Conservation (phyloP, 2,113 vertebrate genomes). For the Misgurnus mizolepis region DNA sequence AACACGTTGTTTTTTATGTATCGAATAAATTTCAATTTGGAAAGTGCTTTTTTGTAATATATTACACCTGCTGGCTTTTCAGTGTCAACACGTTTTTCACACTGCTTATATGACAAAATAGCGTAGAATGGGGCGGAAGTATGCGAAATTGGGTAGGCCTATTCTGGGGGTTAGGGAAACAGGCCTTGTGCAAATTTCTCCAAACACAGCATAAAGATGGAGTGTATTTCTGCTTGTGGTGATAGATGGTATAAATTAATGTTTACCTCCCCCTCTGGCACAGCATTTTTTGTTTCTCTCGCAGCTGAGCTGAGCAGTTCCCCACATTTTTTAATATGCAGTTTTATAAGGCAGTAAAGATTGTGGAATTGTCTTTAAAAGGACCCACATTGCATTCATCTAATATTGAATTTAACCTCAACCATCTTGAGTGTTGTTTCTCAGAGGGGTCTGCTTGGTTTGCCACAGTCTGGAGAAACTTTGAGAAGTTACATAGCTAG, state of each 20-base stretch:
- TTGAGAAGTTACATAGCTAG: constrained; percentile 3
- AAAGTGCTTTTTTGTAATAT: too few species aligned
- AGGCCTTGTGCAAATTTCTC: constrained; percentile 9
- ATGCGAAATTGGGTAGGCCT: too few species aligned
- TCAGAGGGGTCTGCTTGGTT: constrained; percentile 17
- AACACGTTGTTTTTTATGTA: too few species aligned
- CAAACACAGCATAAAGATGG: constrained; percentile 5
- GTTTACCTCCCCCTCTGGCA: constrained; percentile 21
- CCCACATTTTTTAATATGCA: neutral
- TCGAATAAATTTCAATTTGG: too few species aligned
- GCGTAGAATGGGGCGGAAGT: too few species aligned
- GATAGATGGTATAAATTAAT: neutral
- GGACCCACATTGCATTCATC: neutral
- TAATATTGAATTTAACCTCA: constrained; percentile 15
- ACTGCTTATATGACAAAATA: too few species aligned
- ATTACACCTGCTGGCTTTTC: too few species aligned
- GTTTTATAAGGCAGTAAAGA: constrained; percentile 6
- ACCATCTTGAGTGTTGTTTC: constrained; percentile 10
- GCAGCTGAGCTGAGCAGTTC: neutral
- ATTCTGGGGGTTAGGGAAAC: constrained; percentile 6
- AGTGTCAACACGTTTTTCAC: too few species aligned
- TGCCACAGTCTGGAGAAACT: constrained; percentile 14
- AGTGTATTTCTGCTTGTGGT: constrained; percentile 17
- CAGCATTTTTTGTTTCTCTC: neutral
- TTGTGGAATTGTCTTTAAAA: constrained; percentile 26